Conservation (phyloP, 1,140 invertebrate genomes). For the Drosophila asahinai region DNA sequence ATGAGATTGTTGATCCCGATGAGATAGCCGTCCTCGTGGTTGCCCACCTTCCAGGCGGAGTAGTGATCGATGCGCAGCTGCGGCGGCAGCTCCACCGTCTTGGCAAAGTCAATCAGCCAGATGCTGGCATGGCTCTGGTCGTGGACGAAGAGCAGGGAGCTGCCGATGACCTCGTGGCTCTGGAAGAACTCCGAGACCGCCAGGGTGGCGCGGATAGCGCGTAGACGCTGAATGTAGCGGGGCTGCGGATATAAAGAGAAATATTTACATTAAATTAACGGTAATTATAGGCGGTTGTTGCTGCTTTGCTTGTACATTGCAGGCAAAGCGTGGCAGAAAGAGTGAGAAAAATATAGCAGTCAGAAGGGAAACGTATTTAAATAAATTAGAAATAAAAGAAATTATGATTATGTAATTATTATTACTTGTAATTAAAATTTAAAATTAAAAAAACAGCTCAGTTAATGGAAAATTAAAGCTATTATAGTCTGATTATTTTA, state of each 20-base stretch:
- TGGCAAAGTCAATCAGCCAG: constrained; percentile 99
- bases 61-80: constrained; percentile 92
- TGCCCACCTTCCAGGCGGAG: constrained; percentile 96
- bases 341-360: too few relatives aligned
- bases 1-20: constrained; percentile 98
- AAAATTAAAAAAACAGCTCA: too few relatives aligned
- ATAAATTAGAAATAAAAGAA: too few relatives aligned
- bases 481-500: background rate
- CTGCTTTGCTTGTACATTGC: too few relatives aligned
- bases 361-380: too few relatives aligned
- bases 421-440: too few relatives aligned
- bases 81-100: constrained; percentile 93
- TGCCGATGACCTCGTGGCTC: constrained; percentile 98
- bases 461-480: too few relatives aligned
- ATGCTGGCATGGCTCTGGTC: constrained; percentile 94
- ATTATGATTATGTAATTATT: too few relatives aligned
- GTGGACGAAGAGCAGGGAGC: constrained; percentile 97
- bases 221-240: constrained; percentile 93
- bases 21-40: constrained; percentile 99
- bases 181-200: constrained; percentile 95
- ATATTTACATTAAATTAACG: too few relatives aligned
- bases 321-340: too few relatives aligned
- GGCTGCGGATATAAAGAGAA: constrained; percentile 86
- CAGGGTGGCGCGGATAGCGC: constrained; percentile 92
- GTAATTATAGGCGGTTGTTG: too few relatives aligned